phyloP scores from a whole-genome alignment of 2,113 vertebrate genomes.

The Rhinopomastus cyanomelas region DNA sequence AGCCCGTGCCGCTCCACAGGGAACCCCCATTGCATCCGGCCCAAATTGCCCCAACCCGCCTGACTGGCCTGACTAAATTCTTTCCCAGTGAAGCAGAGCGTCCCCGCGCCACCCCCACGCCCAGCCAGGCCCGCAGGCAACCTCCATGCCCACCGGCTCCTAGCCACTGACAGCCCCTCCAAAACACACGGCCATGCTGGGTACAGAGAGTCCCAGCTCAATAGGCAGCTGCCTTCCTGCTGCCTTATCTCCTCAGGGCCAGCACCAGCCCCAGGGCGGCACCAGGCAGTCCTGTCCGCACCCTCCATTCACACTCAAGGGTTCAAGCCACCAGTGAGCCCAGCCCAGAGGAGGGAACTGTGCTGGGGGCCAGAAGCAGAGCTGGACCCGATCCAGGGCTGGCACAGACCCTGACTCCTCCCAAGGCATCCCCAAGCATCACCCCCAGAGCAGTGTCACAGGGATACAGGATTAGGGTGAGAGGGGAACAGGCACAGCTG shows the following conservation, averaged over 20 bases:
- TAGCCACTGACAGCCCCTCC: neutral
- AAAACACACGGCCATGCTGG: neutral
- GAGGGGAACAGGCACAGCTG: neutral
- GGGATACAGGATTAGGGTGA: accelerated
- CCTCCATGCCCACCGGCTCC: neutral
- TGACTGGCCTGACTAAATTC: slow-evolving; percentile 45
- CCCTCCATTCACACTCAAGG: slow-evolving; percentile 38
- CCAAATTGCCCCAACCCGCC: slow-evolving; percentile 43
- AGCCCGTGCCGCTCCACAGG: neutral
- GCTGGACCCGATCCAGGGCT: neutral
- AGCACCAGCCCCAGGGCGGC: neutral
- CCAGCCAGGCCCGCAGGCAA: neutral
- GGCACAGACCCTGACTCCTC: neutral
- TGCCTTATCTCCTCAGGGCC: neutral
- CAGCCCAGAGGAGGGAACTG: neutral
- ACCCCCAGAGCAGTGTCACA: neutral
- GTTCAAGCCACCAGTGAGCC: accelerated
- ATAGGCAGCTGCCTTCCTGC: accelerated
- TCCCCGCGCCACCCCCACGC: slow-evolving; percentile 10
- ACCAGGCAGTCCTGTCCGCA: neutral
- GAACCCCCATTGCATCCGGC: slow-evolving; percentile 30
- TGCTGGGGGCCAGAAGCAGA: neutral
- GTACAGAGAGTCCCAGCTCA: accelerated
- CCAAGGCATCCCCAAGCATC: neutral
- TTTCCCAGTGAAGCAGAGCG: slow-evolving; percentile 39